Base-by-base conservation (phyloP, 2,113 vertebrate genomes). In the Bothrops jararaca region DNA sequence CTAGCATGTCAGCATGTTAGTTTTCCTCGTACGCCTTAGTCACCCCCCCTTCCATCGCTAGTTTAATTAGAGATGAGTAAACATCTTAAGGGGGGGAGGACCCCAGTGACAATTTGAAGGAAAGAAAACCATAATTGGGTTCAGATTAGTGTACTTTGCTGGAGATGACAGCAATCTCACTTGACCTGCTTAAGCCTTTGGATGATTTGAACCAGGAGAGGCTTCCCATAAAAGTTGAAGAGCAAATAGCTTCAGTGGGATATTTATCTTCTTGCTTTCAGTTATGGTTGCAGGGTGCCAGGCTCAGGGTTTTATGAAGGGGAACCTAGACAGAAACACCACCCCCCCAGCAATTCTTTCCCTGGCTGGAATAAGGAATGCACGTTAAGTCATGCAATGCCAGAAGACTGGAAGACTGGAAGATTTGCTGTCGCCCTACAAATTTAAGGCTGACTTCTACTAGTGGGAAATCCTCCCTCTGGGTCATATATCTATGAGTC, bases 1-100 rank as follows among this genome's bases (percentile, higher is more conserved):
- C 12, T 91, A 94, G 34, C 92, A 54, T 93, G 92, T 58, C 8
- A 92, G 90, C 24, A 93, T 94, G 9, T 94, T 7, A 18, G 9
- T 50, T 89, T 89, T 58, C 42, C 48, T 29, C 80, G 50, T 58
- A 74, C 86, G 93, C 92, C 91, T 53, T 91, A 39, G 18, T 52
- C 39, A 6, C 91, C 24, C 52, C 26, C 50, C 64, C 26, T 74
- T 53, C 86, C 9, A 15, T 34, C 0, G n/a, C 23, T 22, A 86
- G 20, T 24, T 58, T 91, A 48, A 89, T 56, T 80, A 89, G 39
- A 85, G 64, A 56, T 26, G 23, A 20, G 34, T 22, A 69, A 74
- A 92, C 52, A 69, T 39, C 10, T 39, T 86, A 52, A 29, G 0
- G 34, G 34, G 9, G 64, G 58, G 24, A 50, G 23, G 5, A 89